Percentiles rank a stretch among this genome's conserved stretches.
Evolutionary conservation across 1,140 invertebrate species (phyloP).

Genomic region (Leptopilina clavipes): DNA sequence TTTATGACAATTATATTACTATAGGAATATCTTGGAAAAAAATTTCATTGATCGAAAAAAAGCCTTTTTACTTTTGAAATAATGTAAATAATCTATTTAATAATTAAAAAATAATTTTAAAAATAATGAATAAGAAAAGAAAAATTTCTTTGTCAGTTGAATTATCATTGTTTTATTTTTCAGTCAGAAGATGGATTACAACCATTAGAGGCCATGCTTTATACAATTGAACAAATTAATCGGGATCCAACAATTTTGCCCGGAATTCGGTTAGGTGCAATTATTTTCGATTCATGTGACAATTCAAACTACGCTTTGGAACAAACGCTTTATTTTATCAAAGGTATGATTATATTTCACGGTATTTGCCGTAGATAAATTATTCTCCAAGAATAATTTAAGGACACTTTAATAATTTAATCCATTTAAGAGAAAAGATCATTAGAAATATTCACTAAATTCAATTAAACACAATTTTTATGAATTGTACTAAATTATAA

Average conservation of each 20-base stretch:
- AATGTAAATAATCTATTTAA: no score
- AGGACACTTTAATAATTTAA: not conserved
- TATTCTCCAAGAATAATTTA: no score
- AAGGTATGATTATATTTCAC: constrained; percentile 66
- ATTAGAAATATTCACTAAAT: no score
- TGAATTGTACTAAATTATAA: constrained; percentile 7
- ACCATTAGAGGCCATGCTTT: constrained; percentile 77
- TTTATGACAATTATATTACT: no score
- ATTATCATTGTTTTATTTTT: no score
- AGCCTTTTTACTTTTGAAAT: no score
- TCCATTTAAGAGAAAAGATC: not conserved
- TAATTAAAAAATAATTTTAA: no score
- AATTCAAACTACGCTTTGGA: constrained; percentile 74
- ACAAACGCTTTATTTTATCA: constrained; percentile 76
- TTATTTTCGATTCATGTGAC: constrained; percentile 77
- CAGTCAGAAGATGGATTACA: constrained; percentile 74
- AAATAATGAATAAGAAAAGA: no score
- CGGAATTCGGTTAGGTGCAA: constrained; percentile 73
- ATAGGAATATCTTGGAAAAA: no score
- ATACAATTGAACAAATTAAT: constrained; percentile 76
- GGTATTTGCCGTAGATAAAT: not conserved
- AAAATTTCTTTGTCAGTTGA: no score
- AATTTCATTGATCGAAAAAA: no score
- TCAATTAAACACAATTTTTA: no score
- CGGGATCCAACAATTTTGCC: constrained; percentile 71